Conservation (phyloP, 35 echinoderm and acorn worm genomes). For the Apostichopus japonicus region DNA sequence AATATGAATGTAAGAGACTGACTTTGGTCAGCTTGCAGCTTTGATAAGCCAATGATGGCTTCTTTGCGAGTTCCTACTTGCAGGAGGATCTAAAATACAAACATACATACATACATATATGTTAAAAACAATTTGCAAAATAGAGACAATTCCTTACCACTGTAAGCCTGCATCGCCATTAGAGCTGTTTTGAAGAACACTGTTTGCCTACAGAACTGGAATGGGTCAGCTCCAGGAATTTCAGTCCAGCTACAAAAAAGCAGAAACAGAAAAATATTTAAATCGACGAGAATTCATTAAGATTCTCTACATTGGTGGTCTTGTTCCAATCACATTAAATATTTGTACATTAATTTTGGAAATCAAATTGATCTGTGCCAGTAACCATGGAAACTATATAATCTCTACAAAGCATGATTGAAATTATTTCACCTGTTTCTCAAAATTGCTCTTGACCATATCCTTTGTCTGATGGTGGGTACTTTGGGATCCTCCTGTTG, state of each 20-base stretch:
- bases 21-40: no score
- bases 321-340: no score
- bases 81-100: no score
- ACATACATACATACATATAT: no score
- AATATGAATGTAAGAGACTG: no score
- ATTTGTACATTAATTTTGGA: no score
- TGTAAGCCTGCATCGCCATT: constrained; percentile 40
- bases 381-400: no score
- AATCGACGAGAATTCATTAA: neutral
- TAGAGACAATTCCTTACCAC: neutral
- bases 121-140: no score
- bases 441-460: constrained; percentile 88
- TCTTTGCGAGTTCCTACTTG: no score
- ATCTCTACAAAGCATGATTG: neutral
- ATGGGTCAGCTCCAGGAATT: constrained; percentile 73
- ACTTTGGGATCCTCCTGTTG: constrained; percentile 59
- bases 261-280: neutral
- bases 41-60: no score
- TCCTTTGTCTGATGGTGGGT: constrained; percentile 41
- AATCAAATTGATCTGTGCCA: no score
- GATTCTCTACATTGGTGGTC: neutral
- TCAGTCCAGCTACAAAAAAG: constrained; percentile 72
- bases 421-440: constrained; percentile 71
- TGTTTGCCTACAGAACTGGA: constrained; percentile 62
- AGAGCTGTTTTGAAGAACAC: constrained; percentile 82